These are phyloP conservation scores for Heterodera carotae DNA, from an alignment of 1,140 invertebrate genomes.

Conservation along the genomic window DNA sequence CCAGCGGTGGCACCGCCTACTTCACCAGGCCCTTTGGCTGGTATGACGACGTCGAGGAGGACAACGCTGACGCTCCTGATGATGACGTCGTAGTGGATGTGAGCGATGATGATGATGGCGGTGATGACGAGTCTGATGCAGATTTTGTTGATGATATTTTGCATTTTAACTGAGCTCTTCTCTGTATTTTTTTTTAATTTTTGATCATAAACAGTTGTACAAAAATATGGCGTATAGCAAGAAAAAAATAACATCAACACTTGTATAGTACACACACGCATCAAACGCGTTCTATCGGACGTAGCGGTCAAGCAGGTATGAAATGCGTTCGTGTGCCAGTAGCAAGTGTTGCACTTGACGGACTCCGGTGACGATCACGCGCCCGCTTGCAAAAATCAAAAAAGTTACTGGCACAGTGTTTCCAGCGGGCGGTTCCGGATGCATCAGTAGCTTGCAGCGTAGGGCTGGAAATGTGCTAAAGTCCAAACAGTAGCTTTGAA, in stretches of 20 bases:
- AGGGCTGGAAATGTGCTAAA: not conserved
- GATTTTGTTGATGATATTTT: not conserved
- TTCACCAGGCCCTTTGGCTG: not conserved
- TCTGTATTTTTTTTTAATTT: no score
- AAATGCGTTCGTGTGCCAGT: no score
- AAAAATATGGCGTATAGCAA: no score
- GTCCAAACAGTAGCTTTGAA: not conserved
- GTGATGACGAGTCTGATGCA: not conserved
- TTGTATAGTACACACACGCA: no score
- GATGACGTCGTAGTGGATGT: not conserved
- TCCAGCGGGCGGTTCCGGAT: no score
- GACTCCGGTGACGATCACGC: constrained; percentile 1
- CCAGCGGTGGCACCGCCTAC: not conserved
- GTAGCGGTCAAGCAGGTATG: not conserved
- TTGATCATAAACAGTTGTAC: no score
- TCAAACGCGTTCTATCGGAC: not conserved
- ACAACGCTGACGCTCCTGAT: not conserved
- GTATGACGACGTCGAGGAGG: not conserved
- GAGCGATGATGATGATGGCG: not conserved
- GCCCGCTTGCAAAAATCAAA: not conserved
- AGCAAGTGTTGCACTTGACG: not conserved
- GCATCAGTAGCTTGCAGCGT: not conserved
- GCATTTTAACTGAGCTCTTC: no score
- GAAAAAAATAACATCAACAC: no score
- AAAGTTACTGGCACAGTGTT: not conserved